Evolutionary conservation across 2,888 invertebrate species (phyloP).

Genomic region (Chrysina gloriosa): DNA sequence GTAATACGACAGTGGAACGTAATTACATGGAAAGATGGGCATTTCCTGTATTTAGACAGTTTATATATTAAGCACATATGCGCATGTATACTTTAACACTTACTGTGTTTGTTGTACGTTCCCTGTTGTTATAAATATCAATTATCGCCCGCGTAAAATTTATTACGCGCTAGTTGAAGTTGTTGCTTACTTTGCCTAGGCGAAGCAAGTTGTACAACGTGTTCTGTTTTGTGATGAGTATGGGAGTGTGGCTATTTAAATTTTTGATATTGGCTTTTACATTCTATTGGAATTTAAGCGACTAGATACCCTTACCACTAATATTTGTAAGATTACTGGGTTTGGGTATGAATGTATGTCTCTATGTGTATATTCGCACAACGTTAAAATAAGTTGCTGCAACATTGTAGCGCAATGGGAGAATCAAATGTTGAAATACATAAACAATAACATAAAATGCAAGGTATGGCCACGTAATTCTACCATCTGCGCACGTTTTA

Average conservation of each 20-base stretch:
- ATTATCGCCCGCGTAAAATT: conserved; percentile 22
- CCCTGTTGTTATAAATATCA: conserved; percentile 26
- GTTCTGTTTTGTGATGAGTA: no score
- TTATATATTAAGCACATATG: conserved; percentile 21
- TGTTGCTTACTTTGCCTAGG: neutral
- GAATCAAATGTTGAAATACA: no score
- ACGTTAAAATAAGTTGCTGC: no score
- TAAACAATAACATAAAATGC: neutral
- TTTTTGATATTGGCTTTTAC: no score
- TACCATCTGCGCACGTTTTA: neutral
- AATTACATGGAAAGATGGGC: conserved; percentile 20
- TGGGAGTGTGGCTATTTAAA: no score
- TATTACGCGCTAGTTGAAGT: conserved; percentile 19
- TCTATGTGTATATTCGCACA: no score
- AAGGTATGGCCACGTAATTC: neutral
- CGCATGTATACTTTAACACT: conserved; percentile 16
- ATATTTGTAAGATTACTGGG: no score
- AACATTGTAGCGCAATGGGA: no score
- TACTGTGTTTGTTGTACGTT: conserved; percentile 24
- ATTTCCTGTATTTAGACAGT: conserved; percentile 23
- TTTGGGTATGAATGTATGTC: no score
- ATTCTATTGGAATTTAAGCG: no score
- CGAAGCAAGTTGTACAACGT: neutral
- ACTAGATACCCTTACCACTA: no score
- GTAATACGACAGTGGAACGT: conserved; percentile 10